These are phyloP conservation scores for Leptinotarsa defecta DNA, from an alignment of 1,140 invertebrate species.

Conservation along the genomic window DNA sequence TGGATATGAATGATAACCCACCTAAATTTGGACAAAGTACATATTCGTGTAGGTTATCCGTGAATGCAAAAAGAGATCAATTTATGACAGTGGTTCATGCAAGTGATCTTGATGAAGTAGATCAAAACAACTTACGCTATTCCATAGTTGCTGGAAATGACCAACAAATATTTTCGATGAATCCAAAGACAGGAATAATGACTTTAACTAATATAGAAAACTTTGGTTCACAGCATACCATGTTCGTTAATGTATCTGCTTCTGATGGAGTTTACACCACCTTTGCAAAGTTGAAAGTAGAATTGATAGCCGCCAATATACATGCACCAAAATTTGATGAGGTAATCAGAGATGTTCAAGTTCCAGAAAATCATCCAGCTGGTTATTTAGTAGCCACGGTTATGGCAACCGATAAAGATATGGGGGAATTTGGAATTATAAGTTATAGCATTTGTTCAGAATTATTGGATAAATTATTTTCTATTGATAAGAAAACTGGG, in stretches of 20 bases:
- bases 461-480: constrained; percentile 75
- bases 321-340: constrained; percentile 79
- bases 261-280: constrained; percentile 90
- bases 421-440: constrained; percentile 78
- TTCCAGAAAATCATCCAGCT: constrained; percentile 80
- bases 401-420: constrained; percentile 80
- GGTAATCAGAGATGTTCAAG: constrained; percentile 57
- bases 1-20: constrained; percentile 87
- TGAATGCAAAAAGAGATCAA: constrained; percentile 81
- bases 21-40: constrained; percentile 83
- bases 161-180: constrained; percentile 81
- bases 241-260: constrained; percentile 83
- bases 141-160: constrained; percentile 84
- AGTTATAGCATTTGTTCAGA: constrained; percentile 83
- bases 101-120: constrained; percentile 82
- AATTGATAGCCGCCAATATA: constrained; percentile 79
- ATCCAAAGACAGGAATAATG: constrained; percentile 71
- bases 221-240: constrained; percentile 65
- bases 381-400: constrained; percentile 75
- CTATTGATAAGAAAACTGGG: constrained; percentile 77
- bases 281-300: constrained; percentile 80
- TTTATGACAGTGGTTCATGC: constrained; percentile 87
- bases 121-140: constrained; percentile 75
- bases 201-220: constrained; percentile 69
- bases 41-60: constrained; percentile 79